phyloP scores from a whole-genome alignment of 2,797 vertebrate genomes.

The Sebastes nivosus region DNA sequence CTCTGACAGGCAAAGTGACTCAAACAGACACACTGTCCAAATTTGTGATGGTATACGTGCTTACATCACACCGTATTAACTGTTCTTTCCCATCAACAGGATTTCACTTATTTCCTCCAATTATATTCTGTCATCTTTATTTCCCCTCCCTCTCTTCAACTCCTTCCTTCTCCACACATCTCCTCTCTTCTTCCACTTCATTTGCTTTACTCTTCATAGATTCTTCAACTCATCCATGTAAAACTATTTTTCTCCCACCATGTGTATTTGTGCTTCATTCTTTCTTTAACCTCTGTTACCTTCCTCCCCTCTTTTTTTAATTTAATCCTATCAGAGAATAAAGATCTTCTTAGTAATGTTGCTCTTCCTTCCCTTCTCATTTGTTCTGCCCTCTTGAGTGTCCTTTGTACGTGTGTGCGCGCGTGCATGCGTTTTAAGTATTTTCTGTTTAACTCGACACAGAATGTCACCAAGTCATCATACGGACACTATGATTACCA shows the following conservation, averaged over 20 bases:
- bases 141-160: not conserved
- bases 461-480: constrained; percentile 14
- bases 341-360: not conserved
- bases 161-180: not conserved
- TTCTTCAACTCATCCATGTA: not conserved
- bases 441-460: constrained; percentile 9
- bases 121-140: not conserved
- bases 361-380: constrained; percentile 6
- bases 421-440: not conserved
- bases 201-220: not conserved
- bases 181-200: not conserved
- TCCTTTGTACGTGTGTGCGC: not conserved
- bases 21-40: not conserved
- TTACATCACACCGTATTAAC: not conserved
- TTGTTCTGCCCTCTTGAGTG: not conserved
- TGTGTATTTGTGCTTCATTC: not conserved
- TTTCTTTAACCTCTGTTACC: constrained; percentile 11
- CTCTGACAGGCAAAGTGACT: constrained; percentile 16
- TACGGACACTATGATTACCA: constrained; percentile 23
- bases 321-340: not conserved
- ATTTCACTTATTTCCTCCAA: not conserved
- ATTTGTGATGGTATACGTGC: not conserved
- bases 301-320: not conserved
- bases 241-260: not conserved
- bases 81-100: not conserved